Conservation (phyloP, 2,888 invertebrate species). For the Cheilosia urbana region DNA sequence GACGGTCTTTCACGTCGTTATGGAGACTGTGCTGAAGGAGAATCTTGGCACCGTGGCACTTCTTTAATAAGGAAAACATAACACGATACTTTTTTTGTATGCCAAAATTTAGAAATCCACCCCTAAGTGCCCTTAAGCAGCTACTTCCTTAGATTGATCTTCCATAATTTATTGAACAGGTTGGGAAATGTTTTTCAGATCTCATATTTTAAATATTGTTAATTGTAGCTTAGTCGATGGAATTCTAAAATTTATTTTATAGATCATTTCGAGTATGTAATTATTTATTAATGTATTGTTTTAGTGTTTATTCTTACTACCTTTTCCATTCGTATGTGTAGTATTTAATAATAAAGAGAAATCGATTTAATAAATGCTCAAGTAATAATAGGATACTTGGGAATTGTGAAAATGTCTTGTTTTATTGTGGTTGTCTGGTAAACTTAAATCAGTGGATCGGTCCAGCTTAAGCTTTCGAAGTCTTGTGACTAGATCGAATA, state of each 20-base stretch:
- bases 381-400: constrained; percentile 1
- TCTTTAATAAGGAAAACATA: constrained; percentile 80
- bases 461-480: too few relatives aligned
- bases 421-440: too few relatives aligned
- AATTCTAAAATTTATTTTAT: constrained; percentile 43
- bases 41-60: constrained; percentile 86
- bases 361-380: constrained; percentile 42
- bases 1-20: constrained; percentile 87
- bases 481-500: too few relatives aligned
- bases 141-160: constrained; percentile 65
- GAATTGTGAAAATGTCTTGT: not conserved
- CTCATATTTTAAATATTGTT: constrained; percentile 61
- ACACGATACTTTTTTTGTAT: constrained; percentile 33
- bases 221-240: constrained; percentile 65
- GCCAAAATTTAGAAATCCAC: constrained; percentile 65
- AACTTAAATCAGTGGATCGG: too few relatives aligned
- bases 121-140: constrained; percentile 59
- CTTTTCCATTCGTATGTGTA: constrained; percentile 13
- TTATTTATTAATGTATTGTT: constrained; percentile 37
- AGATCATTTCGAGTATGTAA: constrained; percentile 22
- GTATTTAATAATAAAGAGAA: constrained; percentile 18
- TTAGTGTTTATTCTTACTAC: constrained; percentile 19
- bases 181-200: constrained; percentile 69
- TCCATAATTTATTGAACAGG: constrained; percentile 50
- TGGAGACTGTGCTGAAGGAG: constrained; percentile 87